These are phyloP conservation scores for Macrosiphum euphorbiae DNA, from an alignment of 2,888 invertebrate genomes.

Conservation along the genomic window DNA sequence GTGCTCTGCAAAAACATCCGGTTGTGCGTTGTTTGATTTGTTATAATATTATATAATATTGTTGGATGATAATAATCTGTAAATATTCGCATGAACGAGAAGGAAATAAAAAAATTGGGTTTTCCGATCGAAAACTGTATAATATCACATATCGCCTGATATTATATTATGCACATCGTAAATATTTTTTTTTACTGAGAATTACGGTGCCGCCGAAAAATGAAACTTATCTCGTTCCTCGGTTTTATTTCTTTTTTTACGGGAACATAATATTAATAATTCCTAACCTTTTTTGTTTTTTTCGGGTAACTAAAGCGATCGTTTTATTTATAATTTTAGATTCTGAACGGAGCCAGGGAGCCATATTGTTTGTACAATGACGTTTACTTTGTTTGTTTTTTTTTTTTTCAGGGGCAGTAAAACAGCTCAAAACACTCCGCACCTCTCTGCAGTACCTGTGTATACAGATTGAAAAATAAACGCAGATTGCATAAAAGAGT, in stretches of 20 bases:
- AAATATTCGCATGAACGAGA: background rate
- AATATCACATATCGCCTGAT: background rate
- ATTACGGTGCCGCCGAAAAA: background rate
- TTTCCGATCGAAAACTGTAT: background rate
- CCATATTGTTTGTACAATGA: slow-evolving; percentile 8
- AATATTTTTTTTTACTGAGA: background rate
- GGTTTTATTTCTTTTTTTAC: background rate
- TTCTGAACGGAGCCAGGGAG: background rate
- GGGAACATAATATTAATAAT: background rate
- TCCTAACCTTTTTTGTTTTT: background rate
- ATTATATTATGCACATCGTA: background rate
- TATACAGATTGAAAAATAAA: slow-evolving; percentile 5
- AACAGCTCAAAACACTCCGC: slow-evolving; percentile 4
- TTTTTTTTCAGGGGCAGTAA: background rate
- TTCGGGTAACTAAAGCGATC: slow-evolving; percentile 1
- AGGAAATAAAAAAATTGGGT: background rate
- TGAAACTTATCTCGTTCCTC: slow-evolving; percentile 1
- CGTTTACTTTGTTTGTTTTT: slow-evolving; percentile 2
- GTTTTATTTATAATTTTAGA: slow-evolving; percentile 16
- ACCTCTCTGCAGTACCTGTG: background rate
- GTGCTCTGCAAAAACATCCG: background rate
- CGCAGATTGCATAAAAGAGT: background rate
- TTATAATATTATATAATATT: background rate
- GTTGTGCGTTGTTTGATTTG: background rate
- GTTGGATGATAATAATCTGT: background rate